Conservation (phyloP, 2,113 vertebrate species). For the Hucho hucho region DNA sequence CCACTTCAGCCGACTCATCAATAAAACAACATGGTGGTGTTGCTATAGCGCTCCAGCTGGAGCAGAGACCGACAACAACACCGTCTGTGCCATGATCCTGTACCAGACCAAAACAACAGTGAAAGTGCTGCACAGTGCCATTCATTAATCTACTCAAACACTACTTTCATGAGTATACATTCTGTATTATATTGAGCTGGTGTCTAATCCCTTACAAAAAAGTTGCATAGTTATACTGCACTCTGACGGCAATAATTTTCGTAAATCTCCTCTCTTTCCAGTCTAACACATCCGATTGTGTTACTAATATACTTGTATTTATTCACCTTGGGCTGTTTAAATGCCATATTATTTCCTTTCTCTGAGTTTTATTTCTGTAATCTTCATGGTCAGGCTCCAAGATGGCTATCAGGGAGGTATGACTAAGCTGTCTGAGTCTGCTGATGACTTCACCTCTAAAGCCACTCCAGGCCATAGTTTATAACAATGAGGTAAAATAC, state of each 20-base stretch:
- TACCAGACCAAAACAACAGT: not conserved
- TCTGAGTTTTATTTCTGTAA: not conserved
- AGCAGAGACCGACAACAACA: not conserved
- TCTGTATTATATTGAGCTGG: not conserved
- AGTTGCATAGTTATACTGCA: not conserved
- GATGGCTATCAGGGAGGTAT: not conserved
- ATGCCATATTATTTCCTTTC: not conserved
- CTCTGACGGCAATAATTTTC: no score
- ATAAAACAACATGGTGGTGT: not conserved
- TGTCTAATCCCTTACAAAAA: not conserved
- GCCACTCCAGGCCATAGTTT: not conserved
- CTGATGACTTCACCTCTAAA: not conserved
- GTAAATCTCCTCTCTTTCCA: no score
- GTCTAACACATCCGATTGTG: no score
- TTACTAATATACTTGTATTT: no score
- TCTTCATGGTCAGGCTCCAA: not conserved
- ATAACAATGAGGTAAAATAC: not conserved
- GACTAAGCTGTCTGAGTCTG: not conserved
- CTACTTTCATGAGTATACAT: not conserved
- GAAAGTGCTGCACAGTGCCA: not conserved
- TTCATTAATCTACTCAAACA: not conserved
- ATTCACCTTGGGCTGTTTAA: no score
- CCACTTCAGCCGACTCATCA: not conserved
- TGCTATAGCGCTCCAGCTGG: not conserved
- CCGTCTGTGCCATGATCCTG: not conserved